Evolutionary conservation across 2,113 vertebrate species (phyloP).

Genomic region (Taxidea taxus): DNA sequence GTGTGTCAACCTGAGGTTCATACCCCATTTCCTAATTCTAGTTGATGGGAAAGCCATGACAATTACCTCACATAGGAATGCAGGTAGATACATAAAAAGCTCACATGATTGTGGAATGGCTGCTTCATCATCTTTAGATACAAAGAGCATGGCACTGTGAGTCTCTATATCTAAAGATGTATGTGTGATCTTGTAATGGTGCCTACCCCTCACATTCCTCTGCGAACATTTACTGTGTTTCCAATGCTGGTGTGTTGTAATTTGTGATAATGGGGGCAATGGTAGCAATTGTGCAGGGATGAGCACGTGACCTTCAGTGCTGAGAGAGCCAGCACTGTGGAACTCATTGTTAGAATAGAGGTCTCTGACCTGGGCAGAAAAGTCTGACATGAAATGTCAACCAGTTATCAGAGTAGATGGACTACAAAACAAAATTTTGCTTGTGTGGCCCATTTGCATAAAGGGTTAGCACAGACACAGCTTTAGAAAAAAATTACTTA

Average conservation of each 20-base stretch:
- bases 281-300: not conserved
- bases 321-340: not conserved
- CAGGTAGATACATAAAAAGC: not conserved
- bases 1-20: fast-evolving
- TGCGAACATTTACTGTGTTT: not conserved
- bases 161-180: not conserved
- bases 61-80: not conserved
- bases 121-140: not conserved
- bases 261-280: not conserved
- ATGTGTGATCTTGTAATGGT: not conserved
- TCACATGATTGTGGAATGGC: not conserved
- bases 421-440: not conserved
- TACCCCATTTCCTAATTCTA: not conserved
- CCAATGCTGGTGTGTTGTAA: not conserved
- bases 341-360: not conserved
- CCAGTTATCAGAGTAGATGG: not conserved
- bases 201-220: not conserved
- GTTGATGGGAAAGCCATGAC: not conserved
- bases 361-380: not conserved
- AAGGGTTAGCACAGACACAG: not conserved
- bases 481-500: not conserved
- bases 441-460: not conserved
- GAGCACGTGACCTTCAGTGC: not conserved
- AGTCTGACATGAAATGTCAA: not conserved
- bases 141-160: not conserved